Evolutionary conservation across 2,113 vertebrate species (phyloP), one percentile per base, ranked within the genome.

Genomic region (Corythaeola cristata): DNA sequence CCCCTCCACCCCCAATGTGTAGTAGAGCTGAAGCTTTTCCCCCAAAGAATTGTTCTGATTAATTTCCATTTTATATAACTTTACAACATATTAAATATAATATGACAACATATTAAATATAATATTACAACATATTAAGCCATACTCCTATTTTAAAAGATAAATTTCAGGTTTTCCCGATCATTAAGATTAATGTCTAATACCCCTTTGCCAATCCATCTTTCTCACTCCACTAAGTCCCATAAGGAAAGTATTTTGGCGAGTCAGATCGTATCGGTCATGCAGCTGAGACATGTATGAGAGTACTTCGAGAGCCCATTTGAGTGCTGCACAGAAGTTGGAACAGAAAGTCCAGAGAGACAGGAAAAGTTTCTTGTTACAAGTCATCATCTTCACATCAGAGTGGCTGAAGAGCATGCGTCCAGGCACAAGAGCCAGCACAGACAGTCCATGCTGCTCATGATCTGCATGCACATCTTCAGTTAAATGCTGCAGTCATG

Each of bases 251-350:
- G 13, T 44, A 18, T n/a, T 87, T 66, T n/a, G 56, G 39, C 30
- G 14, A 50, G n/a, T 67, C n/a, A 50, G 23, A 52, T 22, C 20
- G 2, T 37, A 33, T 21, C 0, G 0, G 15, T 37, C 12, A 8
- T 2, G 2, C 9, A 67, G 7, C 1, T 32, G 22, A 28, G 55
- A 45, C 15, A 6, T 0, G 2, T 39, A 19, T 0, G 3, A 60
- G 30, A 8, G 53, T 50, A 39, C 55, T n/a, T n/a, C 18, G 33
- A 19, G 28, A 58, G 12, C 27, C 20, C 15, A 0, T 13, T 23
- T 24, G 7, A 39, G 9, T 13, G 20, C 24, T 60, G 27, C 35
- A 15, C 0, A 27, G 32, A 35, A 59, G 7, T 11, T 23, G 35
- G 33, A 28, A 72, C 33, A 64, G 71, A 45, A 90, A 68, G 21